Percentiles rank a stretch among this genome's conserved stretches.
Conservation (phyloP, 1,140 invertebrate species). For the Lamellibrachia luymesi region DNA sequence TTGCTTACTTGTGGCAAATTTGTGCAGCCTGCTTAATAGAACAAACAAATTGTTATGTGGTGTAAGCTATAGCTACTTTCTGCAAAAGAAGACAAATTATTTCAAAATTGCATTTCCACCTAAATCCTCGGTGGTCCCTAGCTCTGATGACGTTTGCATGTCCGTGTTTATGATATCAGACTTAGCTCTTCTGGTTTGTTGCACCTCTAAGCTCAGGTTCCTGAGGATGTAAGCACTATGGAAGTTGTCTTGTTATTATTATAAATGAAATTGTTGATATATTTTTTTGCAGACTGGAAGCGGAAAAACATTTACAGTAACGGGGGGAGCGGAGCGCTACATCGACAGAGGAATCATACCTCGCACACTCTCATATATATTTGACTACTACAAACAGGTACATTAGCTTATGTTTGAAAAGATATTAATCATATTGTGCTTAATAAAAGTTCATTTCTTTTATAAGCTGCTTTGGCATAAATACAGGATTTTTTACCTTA, state of each 20-base stretch:
- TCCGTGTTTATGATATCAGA: too few relatives aligned
- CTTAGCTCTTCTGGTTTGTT: not conserved
- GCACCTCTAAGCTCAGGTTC: too few relatives aligned
- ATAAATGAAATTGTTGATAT: not conserved
- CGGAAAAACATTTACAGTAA: conserved; percentile 60
- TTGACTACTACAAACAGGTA: conserved; percentile 52
- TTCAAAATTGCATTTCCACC: too few relatives aligned
- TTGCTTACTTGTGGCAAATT: not conserved
- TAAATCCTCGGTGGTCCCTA: too few relatives aligned
- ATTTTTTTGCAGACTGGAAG: conserved; percentile 52
- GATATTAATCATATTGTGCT: not conserved
- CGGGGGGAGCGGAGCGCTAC: conserved; percentile 55
- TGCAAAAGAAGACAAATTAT: too few relatives aligned
- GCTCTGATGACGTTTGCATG: not conserved
- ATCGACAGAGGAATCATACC: conserved; percentile 57
- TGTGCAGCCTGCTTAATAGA: not conserved
- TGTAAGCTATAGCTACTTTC: not conserved
- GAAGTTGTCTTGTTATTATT: not conserved
- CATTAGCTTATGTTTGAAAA: not conserved
- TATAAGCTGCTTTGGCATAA: not conserved
- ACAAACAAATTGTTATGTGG: conserved; percentile 8
- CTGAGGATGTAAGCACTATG: too few relatives aligned
- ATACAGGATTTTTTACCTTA: not conserved
- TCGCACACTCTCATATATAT: conserved; percentile 56
- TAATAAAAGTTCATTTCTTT: not conserved